These are phyloP conservation scores for Varanus salvator DNA, from an alignment of 2,113 vertebrate species.

Conservation along the genomic window DNA sequence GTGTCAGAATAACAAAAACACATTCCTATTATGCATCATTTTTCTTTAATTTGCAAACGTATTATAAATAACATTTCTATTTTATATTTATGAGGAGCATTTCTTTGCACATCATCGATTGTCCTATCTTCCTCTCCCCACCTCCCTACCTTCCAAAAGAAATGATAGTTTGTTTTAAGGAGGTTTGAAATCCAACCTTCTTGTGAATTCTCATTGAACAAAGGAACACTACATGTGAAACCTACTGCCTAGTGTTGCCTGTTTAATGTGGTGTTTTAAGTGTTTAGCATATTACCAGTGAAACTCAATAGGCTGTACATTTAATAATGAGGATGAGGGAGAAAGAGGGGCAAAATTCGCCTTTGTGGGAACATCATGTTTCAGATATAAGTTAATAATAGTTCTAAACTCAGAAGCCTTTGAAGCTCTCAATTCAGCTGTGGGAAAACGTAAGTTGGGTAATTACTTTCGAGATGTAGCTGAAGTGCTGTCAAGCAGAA, in stretches of 20 bases:
- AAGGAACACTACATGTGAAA: constrained; percentile 59
- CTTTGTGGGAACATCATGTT: constrained; percentile 84
- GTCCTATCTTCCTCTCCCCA: constrained; percentile 58
- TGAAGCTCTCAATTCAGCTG: constrained; percentile 84
- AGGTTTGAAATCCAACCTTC: constrained; percentile 56
- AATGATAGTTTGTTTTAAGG: constrained; percentile 60
- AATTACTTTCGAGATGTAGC: constrained; percentile 86
- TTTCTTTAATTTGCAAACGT: constrained; percentile 57
- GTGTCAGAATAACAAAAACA: constrained; percentile 34
- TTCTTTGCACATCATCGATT: constrained; percentile 64
- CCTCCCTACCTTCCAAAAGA: constrained; percentile 11
- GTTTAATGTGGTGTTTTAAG: constrained; percentile 71
- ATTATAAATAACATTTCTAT: constrained; percentile 5
- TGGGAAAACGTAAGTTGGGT: constrained; percentile 88
- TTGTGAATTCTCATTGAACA: constrained; percentile 62
- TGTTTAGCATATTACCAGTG: constrained; percentile 74
- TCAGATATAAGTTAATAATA: constrained; percentile 87
- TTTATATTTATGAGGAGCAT: constrained; percentile 44
- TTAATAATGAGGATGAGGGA: constrained; percentile 67
- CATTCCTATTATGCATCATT: constrained; percentile 39
- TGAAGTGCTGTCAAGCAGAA: constrained; percentile 88
- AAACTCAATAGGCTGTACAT: constrained; percentile 78
- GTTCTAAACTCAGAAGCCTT: constrained; percentile 87
- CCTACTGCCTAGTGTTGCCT: constrained; percentile 68
- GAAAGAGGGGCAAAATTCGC: constrained; percentile 73